Conservation (phyloP, 2,888 invertebrate genomes). For the Sinopyrophorus schimmeli region DNA sequence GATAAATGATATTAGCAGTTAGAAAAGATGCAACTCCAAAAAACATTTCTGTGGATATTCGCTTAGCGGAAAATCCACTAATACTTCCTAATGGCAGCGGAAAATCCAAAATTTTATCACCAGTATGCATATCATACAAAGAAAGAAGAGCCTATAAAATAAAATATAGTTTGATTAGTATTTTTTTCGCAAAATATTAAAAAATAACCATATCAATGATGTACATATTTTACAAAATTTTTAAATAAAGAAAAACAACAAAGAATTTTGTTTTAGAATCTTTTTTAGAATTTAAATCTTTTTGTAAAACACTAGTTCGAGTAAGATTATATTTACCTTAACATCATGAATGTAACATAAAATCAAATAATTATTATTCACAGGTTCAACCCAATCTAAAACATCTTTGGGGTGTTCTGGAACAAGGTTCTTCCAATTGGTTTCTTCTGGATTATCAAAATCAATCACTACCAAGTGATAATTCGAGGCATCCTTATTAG, state of each 20-base stretch:
- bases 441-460: conserved; percentile 69
- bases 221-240: no score
- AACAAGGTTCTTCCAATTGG: conserved; percentile 83
- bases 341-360: conserved; percentile 92
- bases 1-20: conserved; percentile 85
- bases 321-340: conserved; percentile 67
- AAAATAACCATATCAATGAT: neutral
- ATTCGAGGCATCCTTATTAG: conserved; percentile 92
- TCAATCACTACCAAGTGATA: conserved; percentile 86
- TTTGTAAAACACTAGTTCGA: no score
- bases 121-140: conserved; percentile 74
- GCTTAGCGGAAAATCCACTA: conserved; percentile 81
- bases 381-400: conserved; percentile 85
- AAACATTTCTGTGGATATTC: conserved; percentile 86
- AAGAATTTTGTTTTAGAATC: no score
- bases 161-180: no score
- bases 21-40: conserved; percentile 94
- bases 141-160: conserved; percentile 74
- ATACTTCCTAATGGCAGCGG: conserved; percentile 87
- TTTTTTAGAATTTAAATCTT: no score
- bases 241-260: no score
- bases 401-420: conserved; percentile 85
- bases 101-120: conserved; percentile 72
- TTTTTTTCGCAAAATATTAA: neutral
- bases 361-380: conserved; percentile 83